phyloP scores from a whole-genome alignment of 2,113 vertebrate genomes.

The Cromileptes altivelis region DNA sequence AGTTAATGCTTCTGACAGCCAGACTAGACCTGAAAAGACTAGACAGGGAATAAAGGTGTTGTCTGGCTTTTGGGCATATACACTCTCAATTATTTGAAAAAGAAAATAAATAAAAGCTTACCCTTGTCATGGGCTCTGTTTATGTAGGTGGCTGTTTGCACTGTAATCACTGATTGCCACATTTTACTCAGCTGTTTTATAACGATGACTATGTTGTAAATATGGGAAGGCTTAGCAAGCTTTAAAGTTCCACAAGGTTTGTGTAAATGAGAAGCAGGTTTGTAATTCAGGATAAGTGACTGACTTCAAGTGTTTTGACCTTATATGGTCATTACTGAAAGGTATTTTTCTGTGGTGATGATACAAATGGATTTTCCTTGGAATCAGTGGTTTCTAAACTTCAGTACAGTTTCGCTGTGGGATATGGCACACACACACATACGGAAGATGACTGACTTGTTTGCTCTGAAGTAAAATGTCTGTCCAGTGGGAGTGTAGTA shows the following conservation, averaged over 20 bases:
- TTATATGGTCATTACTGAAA: constrained; percentile 41
- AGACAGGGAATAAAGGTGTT: not conserved
- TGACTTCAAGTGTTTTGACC: constrained; percentile 20
- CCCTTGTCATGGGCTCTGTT: constrained; percentile 21
- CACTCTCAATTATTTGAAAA: not conserved
- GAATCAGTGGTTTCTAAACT: constrained; percentile 21
- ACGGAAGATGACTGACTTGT: constrained; percentile 86
- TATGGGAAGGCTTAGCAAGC: constrained; percentile 7
- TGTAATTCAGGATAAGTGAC: constrained; percentile 31
- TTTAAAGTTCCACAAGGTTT: not conserved
- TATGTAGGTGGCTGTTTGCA: constrained; percentile 20
- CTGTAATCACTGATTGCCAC: constrained; percentile 40
- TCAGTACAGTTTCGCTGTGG: not conserved
- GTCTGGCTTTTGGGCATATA: not conserved
- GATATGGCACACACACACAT: not conserved
- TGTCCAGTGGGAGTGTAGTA: constrained; percentile 91
- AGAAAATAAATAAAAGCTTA: not conserved
- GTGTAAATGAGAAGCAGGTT: constrained; percentile 34
- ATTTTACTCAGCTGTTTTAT: constrained; percentile 24
- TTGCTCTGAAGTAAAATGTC: constrained; percentile 92
- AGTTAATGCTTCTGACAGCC: not conserved
- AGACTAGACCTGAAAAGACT: not conserved
- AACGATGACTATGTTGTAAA: constrained; percentile 9
- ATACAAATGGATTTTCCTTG: constrained; percentile 29
- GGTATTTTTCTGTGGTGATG: constrained; percentile 16